phyloP scores from a whole-genome alignment of 2,797 vertebrate species.

The Dipus sagitta region DNA sequence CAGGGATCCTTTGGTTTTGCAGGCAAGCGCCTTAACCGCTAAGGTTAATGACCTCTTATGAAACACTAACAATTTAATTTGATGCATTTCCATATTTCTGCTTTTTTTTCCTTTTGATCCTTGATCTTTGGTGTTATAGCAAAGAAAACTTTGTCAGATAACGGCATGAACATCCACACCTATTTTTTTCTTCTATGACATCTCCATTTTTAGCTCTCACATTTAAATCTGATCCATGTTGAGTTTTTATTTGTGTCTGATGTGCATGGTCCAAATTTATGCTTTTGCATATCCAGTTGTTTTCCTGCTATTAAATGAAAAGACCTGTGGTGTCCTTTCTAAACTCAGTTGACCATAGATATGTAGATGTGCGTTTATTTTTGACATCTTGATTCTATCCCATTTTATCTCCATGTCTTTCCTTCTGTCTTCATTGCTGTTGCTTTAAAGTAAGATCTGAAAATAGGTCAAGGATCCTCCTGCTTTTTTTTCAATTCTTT shows the following conservation, averaged over 20 bases:
- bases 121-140: neutral
- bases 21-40: no score
- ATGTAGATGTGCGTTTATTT: neutral
- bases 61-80: neutral
- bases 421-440: neutral
- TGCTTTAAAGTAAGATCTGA: neutral
- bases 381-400: neutral
- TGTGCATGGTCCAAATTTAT: neutral
- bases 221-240: neutral
- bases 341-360: neutral
- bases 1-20: no score
- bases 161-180: neutral
- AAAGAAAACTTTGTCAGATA: neutral
- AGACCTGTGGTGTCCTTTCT: neutral
- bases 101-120: neutral
- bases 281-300: neutral
- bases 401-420: neutral
- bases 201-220: neutral
- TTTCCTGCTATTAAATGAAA: neutral
- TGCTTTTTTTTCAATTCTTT: slow-evolving; percentile 22
- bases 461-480: neutral
- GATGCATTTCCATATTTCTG: neutral
- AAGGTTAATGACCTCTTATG: neutral
- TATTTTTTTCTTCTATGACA: neutral
- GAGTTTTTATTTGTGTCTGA: neutral